Evolutionary conservation across 2,888 invertebrate genomes (phyloP), one percentile per base, ranked within the genome.

Genomic region (Coleophora flavipennella): DNA sequence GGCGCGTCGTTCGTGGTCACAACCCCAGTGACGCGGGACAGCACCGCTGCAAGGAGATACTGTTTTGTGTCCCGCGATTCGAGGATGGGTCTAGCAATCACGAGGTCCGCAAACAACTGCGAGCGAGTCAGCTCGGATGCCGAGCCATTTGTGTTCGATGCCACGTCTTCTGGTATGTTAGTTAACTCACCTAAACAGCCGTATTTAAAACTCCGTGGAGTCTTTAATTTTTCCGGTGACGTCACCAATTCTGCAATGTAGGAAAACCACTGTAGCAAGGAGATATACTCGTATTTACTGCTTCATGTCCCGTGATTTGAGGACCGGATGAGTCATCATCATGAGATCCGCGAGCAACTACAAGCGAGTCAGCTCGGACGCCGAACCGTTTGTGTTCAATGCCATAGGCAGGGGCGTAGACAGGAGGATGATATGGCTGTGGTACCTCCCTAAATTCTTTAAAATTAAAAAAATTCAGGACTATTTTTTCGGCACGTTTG

Each of bases 1-100:
- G 93, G 92, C 49, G 93, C 93, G 39, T 92, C 92, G 65, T 95
- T 92, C 75, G 90, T 95, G 53, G 94, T 95, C 68, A 91, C 92
- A 40, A 92, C 92, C 38, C 92, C 92, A 13, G 77, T 91, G 55
- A 88, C 90, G 44, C 86, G 91, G 39, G 85, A 89, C 59, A 88
- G 89, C 41, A 88, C 88, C 45, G 89, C 89, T n/a, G 88, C 89
- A 37, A 84, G 90, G 33, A 87, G 92, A 50, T 90, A 90, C 77
- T 93, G 93, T 79, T 92, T 92, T 78, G 90, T 92, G 77, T 91
- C 92, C 62, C 88, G 89, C 45, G 91, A 91, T 65, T 77, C 77
- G 59, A 74, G 51, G n/a, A 29, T 4, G 59, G 68, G 51, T 53
- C 79, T 89, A 33, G 77, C 86, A 41, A 88, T 89, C 54, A 86